A percentile compares a stretch with the other conserved stretches of the same genome.
phyloP scores from a whole-genome alignment of 2,113 vertebrate species.

The Carassius gibelio region DNA sequence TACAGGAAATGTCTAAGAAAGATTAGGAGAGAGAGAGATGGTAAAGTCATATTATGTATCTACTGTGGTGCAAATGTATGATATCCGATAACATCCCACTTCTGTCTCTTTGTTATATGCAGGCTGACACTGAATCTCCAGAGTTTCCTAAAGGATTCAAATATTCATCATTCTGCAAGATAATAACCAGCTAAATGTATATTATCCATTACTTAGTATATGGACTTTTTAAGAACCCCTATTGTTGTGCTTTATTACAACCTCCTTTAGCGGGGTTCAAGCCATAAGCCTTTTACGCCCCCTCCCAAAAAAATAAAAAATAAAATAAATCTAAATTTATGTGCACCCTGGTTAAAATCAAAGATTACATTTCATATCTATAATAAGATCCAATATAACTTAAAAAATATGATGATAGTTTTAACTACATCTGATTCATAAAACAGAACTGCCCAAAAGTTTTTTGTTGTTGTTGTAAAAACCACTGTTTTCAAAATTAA shows the following conservation, averaged over 20 bases:
- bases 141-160: not conserved
- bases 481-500: not conserved
- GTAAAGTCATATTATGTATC: not conserved
- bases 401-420: not conserved
- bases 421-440: not conserved
- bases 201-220: not conserved
- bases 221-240: not conserved
- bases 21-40: not conserved
- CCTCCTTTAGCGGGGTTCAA: not conserved
- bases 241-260: not conserved
- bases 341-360: not conserved
- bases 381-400: not conserved
- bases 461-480: not conserved
- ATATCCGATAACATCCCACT: slow-evolving; percentile 2
- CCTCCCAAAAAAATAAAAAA: too few species aligned
- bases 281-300: too few species aligned
- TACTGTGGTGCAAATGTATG: not conserved
- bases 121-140: not conserved
- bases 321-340: not conserved
- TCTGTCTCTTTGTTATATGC: not conserved
- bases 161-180: not conserved
- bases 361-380: not conserved
- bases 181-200: not conserved
- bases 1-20: slow-evolving; percentile 8
- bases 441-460: not conserved